A percentile compares a stretch with the other conserved stretches of the same genome.
Evolutionary conservation across 30 jellyfish, hydroid and myxozoan species (phyloP).

Genomic region (Hydractinia echinata): DNA sequence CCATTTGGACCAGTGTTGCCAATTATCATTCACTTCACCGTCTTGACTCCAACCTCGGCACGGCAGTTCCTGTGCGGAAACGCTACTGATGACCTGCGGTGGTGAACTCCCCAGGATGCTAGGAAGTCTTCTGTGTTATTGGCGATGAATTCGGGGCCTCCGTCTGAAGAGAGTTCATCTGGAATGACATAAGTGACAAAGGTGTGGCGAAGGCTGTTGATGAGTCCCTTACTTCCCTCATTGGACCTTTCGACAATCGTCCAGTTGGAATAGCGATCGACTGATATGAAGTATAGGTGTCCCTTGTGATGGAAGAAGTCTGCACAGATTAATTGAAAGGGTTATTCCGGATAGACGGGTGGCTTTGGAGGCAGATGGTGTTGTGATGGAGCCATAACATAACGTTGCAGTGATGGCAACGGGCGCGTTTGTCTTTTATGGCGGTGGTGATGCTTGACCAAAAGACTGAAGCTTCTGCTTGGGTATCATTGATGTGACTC

Average conservation of each 20-base stretch:
- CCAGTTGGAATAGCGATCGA: conserved; percentile 8
- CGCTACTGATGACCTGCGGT: conserved; percentile 16
- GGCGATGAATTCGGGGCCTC: conserved; percentile 3
- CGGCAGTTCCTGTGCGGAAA: conserved; percentile 15
- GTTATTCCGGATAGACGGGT: conserved; percentile 20
- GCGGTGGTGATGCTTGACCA: conserved; percentile 16
- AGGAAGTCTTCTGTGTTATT: conserved; percentile 7
- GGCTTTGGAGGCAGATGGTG: not conserved
- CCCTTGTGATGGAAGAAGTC: conserved; percentile 37
- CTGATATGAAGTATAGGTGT: not conserved
- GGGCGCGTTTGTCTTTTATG: conserved; percentile 18
- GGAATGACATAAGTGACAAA: conserved; percentile 1
- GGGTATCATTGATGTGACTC: conserved; percentile 14
- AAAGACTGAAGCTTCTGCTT: conserved; percentile 14
- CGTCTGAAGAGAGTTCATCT: conserved; percentile 11
- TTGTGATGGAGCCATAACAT: conserved; percentile 19
- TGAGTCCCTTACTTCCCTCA: not conserved
- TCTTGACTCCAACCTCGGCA: conserved; percentile 23
- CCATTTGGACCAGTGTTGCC: conserved; percentile 26
- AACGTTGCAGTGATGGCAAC: conserved; percentile 31
- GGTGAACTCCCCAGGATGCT: not conserved
- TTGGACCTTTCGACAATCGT: not conserved
- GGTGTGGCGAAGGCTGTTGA: not conserved
- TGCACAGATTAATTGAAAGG: conserved; percentile 18
- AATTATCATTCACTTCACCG: not conserved